These are phyloP conservation scores for Mythimna albipuncta DNA, from an alignment of 2,888 invertebrate genomes.

Conservation along the genomic window DNA sequence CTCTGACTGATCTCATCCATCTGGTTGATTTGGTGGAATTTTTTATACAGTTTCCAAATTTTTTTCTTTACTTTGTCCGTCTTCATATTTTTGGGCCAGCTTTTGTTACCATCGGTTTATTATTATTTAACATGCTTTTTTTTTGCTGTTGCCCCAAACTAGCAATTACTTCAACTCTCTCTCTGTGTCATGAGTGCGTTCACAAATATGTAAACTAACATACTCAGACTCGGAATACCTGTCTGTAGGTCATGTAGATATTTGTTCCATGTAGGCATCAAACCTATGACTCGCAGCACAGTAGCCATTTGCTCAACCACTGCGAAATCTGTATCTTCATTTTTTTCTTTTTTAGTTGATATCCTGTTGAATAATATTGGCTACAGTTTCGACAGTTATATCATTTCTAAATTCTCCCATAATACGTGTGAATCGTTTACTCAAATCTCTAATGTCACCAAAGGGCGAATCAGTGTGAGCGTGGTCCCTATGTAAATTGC, in stretches of 20 bases:
- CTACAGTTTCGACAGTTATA: background rate
- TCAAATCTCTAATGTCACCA: slow-evolving; percentile 31
- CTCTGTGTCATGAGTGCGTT: too few species aligned
- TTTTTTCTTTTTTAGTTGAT: background rate
- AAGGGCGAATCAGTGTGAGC: slow-evolving; percentile 45
- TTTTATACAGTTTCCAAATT: slow-evolving; percentile 4
- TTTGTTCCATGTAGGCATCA: too few species aligned
- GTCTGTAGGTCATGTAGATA: too few species aligned
- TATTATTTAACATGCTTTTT: background rate
- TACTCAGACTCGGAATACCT: too few species aligned
- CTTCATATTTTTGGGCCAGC: background rate
- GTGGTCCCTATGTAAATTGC: slow-evolving; percentile 33
- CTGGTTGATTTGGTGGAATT: background rate
- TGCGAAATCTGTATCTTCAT: too few species aligned
- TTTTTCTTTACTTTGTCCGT: background rate
- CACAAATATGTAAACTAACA: too few species aligned
- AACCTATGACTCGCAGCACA: too few species aligned
- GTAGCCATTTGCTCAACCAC: too few species aligned
- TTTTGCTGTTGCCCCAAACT: too few species aligned
- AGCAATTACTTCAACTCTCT: too few species aligned
- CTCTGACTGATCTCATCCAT: slow-evolving; percentile 10
- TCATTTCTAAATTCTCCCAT: background rate
- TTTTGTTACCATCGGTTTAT: background rate
- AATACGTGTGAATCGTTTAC: slow-evolving; percentile 4
- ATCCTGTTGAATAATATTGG: background rate